phyloP scores from a whole-genome alignment of 2,113 vertebrate species.

The Tamias sibiricus region DNA sequence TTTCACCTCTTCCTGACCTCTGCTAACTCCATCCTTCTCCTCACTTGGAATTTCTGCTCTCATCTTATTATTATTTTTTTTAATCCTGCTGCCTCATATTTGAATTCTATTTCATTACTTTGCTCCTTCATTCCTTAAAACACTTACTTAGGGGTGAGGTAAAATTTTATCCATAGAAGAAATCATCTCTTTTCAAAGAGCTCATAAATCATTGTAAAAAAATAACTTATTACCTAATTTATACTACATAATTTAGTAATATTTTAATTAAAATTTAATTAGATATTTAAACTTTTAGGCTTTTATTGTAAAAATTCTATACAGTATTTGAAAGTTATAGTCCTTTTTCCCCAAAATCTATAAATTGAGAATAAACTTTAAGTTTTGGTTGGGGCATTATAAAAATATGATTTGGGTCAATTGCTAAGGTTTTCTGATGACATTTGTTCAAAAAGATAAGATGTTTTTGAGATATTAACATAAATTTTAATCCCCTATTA shows the following conservation, averaged over 20 bases:
- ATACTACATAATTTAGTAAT: neutral
- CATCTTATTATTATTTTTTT: constrained; percentile 45
- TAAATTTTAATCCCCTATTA: neutral
- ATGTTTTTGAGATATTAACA: constrained; percentile 9
- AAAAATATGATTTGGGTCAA: neutral
- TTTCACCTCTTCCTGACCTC: constrained; percentile 57
- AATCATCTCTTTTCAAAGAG: constrained; percentile 21
- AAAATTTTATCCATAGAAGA: constrained; percentile 22
- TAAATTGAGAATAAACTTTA: constrained; percentile 21
- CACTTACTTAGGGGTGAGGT: neutral
- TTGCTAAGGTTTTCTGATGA: constrained; percentile 3
- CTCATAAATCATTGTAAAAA: constrained; percentile 2
- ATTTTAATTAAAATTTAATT: constrained; percentile 32
- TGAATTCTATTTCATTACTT: constrained; percentile 45
- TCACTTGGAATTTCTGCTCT: neutral
- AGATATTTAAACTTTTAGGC: constrained; percentile 13
- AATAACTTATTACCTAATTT: constrained; percentile 12
- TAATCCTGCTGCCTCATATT: constrained; percentile 24
- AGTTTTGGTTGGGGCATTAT: constrained; percentile 4
- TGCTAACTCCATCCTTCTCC: neutral
- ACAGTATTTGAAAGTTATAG: neutral
- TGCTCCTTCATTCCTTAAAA: constrained; percentile 13
- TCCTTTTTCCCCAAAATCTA: neutral
- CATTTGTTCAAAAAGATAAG: constrained; percentile 10
- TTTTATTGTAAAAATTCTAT: constrained; percentile 18